Evolutionary conservation across 2,113 vertebrate species (phyloP).

Genomic region (Emydocephalus ijimae): DNA sequence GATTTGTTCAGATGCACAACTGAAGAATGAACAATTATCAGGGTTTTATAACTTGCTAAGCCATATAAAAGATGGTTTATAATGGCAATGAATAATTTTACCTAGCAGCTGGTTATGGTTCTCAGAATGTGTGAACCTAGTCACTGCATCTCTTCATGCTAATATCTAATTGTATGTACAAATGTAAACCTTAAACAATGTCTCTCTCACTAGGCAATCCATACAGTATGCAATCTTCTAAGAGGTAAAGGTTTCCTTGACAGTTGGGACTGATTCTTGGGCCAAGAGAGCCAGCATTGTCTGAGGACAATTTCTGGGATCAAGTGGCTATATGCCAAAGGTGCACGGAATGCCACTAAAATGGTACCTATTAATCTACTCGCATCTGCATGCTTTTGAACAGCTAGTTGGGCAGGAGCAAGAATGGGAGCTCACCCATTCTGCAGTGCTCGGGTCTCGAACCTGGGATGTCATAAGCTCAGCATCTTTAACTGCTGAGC

Average conservation of each 20-base stretch:
- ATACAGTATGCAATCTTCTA: neutral
- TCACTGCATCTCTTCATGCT: neutral
- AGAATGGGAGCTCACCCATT: neutral
- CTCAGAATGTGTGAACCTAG: neutral
- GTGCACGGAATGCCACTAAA: neutral
- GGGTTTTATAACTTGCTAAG: neutral
- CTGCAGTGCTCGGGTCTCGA: too few relatives aligned
- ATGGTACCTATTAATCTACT: neutral
- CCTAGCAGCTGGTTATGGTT: neutral
- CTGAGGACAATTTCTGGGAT: neutral
- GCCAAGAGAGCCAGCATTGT: neutral
- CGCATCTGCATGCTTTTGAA: neutral
- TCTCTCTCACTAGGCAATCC: neutral
- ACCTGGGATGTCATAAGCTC: neutral
- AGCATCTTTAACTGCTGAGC: neutral
- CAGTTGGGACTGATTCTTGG: neutral
- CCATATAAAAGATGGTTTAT: neutral
- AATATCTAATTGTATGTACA: neutral
- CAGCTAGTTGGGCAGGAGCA: neutral
- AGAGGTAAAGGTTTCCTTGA: neutral
- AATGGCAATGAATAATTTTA: neutral
- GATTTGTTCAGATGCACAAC: neutral
- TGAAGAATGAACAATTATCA: neutral
- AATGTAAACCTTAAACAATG: neutral
- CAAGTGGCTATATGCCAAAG: neutral